Evolutionary conservation across 2,888 invertebrate species (phyloP), one percentile per base, ranked within the genome.

Genomic region (Phortica okadai): DNA sequence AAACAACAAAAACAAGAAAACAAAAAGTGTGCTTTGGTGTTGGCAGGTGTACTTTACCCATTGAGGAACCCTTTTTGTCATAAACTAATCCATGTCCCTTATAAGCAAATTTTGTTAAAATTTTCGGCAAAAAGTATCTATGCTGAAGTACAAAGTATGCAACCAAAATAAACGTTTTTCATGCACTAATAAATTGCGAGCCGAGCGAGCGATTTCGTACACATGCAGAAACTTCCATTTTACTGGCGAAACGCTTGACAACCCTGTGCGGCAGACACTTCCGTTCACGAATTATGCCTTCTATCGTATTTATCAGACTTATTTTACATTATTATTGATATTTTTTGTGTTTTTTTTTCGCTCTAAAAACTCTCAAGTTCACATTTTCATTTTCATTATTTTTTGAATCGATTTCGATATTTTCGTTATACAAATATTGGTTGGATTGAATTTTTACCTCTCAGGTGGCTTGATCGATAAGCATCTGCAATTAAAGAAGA

Each of bases 401-500:
- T 79, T 54, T 76, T 80, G 84, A 74, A 85, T 87, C 82, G 84
- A 86, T 85, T 25, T 56, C 41, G 69, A 59, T 66, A 75, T 6
- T 6, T 56, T 33, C 25, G 6, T 58, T 74, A 54, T 56, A 74
- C 66, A 50, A 62, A 73, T 72, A 84, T 86, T 80, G 83, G 81
- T 88, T 85, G 82, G 74, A 73, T 87, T 84, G 82, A 87, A 84
- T 90, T 87, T 83, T 94, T 94, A 94, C 94, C 94, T 94, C 93
- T 94, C 94, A 92, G 94, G 94, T 93, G 94, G 94, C 93, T 94
- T 94, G 93, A 94, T 94, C 93, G 94, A 94, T 94, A 94, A 94
- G 93, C 94, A 94, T 94, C 94, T 94, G 94, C 93, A 94, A 94
- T 94, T 94, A 94, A 93, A 87, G 89, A 89, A 88, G 86, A 89